A percentile compares a stretch with the other conserved stretches of the same genome.
phyloP scores from a whole-genome alignment of 2,113 vertebrate species.

The Columbina picui region DNA sequence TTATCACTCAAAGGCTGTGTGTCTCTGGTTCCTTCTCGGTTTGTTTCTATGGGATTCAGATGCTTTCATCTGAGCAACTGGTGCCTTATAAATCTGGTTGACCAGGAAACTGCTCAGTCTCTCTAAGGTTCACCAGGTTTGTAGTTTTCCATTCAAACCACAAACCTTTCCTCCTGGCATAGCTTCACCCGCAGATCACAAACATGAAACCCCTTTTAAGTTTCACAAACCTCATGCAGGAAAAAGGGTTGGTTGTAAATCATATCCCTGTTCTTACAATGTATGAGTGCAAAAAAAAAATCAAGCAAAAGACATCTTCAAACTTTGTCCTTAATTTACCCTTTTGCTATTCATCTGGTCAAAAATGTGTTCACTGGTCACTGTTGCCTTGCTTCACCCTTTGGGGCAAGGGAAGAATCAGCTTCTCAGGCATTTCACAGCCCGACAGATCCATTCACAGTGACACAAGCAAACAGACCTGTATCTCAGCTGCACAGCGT shows the following conservation, averaged over 20 bases:
- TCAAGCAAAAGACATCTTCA: background rate
- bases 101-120: background rate
- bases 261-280: background rate
- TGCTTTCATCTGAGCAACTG: background rate
- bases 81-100: background rate
- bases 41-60: slow-evolving; percentile 32
- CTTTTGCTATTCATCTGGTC: background rate
- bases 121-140: background rate
- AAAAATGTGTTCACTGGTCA: background rate
- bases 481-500: too few relatives aligned
- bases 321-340: background rate
- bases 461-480: background rate
- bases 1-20: background rate
- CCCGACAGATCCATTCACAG: rapidly evolving
- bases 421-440: background rate
- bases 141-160: background rate
- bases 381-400: background rate
- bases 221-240: background rate
- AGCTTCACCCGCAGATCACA: background rate
- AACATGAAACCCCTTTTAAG: background rate
- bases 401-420: background rate
- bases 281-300: background rate
- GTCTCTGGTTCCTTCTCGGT: background rate
- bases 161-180: background rate
- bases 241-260: background rate